Evolutionary conservation across 2,797 vertebrate species (phyloP).

Genomic region (Meriones psammophilus): DNA sequence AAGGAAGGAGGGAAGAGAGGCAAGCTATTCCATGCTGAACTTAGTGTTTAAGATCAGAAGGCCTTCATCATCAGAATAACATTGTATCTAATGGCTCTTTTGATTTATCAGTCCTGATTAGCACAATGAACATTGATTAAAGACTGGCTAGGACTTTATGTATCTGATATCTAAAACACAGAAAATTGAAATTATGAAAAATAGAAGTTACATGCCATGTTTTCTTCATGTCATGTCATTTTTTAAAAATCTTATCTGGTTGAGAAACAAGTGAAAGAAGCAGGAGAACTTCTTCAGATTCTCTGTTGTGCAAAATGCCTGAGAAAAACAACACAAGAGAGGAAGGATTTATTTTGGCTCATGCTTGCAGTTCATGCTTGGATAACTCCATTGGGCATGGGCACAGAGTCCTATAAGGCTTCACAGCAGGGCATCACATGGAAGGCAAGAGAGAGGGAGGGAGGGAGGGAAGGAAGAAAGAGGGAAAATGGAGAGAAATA

Average conservation of each 20-base stretch:
- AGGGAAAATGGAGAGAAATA: neutral
- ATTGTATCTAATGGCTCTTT: neutral
- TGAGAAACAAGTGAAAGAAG: slow-evolving; percentile 39
- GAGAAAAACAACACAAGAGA: neutral
- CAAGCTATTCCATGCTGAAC: neutral
- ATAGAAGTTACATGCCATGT: neutral
- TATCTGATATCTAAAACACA: neutral
- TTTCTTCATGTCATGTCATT: neutral
- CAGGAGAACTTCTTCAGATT: neutral
- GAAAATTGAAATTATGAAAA: slow-evolving; percentile 1
- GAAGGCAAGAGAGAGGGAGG: neutral
- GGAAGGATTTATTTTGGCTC: neutral
- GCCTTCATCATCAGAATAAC: neutral
- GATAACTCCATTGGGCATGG: neutral
- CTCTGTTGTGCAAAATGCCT: neutral
- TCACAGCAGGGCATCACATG: neutral
- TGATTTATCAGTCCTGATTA: neutral
- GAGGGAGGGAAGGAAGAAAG: neutral
- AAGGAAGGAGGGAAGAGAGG: neutral
- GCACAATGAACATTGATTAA: slow-evolving; percentile 7
- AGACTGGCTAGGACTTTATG: neutral
- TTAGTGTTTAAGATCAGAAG: neutral
- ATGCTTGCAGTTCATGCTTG: neutral
- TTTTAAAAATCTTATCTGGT: neutral
- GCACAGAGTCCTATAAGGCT: neutral